Evolutionary conservation across 2,888 invertebrate genomes (phyloP), one percentile per base, ranked within the genome.

Genomic region (Atethmia centrago): DNA sequence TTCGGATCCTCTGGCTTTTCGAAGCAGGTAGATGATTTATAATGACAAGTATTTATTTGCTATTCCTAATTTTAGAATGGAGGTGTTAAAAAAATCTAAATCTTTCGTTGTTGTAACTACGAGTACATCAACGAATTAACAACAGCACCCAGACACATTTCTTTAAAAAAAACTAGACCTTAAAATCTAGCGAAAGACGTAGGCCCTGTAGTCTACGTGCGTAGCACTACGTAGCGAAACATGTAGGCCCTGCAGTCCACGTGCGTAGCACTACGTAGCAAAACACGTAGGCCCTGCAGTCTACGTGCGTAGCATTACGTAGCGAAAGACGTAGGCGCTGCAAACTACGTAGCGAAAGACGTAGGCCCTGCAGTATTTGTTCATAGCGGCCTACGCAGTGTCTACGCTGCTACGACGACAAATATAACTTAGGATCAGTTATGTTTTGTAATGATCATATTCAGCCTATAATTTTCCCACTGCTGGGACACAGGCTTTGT

Each of bases 401-500:
- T 45, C 59, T 76, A 76, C 76, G 68, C 16, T 8, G 59, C 45
- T 68, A 31, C 59, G 28, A 61, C 2, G 16, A 14, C 10, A 0
- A 28, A 16, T 16, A 25, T 36, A 28, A 16, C 16, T 19, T 5
- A 12, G 21, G 12, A 25, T 42, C 9, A 3, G 25, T 10, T 19
- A 28, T 47, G 16, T 56, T 31, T 45, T n/a, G 42, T 12, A 28
- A 21, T 51, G 1, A 19, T 51, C n/a, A n/a, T n/a, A n/a, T n/a
- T n/a, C n/a, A n/a, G n/a, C n/a, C n/a, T n/a, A n/a, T n/a, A n/a
- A n/a, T n/a, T n/a, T n/a, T n/a, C n/a, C n/a, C n/a, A n/a, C n/a
- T n/a, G n/a, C n/a, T n/a, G n/a, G n/a, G n/a, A n/a, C n/a, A n/a
- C n/a, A n/a, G n/a, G n/a, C n/a, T n/a, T n/a, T n/a, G n/a, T n/a